Conservation (phyloP, 2,888 invertebrate genomes). For the Crepidodera aurea region DNA sequence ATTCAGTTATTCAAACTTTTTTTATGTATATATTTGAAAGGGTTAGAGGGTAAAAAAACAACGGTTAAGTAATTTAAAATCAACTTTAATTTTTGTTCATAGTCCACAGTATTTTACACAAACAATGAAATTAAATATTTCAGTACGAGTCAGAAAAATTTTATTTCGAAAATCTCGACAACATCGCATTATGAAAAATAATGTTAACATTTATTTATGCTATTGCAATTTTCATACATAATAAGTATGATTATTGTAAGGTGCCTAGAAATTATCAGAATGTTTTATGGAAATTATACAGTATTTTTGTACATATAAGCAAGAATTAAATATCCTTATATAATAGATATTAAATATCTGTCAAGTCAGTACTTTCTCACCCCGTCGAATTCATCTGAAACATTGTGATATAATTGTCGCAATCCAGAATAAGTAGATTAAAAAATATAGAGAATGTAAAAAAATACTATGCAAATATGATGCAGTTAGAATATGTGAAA, state of each 20-base stretch:
- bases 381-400: background rate
- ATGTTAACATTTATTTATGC: slow-evolving; percentile 7
- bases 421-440: too few relatives aligned
- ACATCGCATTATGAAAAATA: slow-evolving; percentile 12
- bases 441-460: too few relatives aligned
- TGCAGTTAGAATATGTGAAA: too few relatives aligned
- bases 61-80: slow-evolving; percentile 21
- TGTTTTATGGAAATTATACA: slow-evolving; percentile 38
- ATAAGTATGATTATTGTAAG: background rate
- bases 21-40: too few relatives aligned
- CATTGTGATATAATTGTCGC: too few relatives aligned
- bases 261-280: slow-evolving; percentile 8
- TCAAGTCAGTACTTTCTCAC: slow-evolving; percentile 10
- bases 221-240: slow-evolving; percentile 5
- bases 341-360: slow-evolving; percentile 20
- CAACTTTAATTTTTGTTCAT: slow-evolving; percentile 31
- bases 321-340: slow-evolving; percentile 42
- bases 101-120: slow-evolving; percentile 29
- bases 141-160: slow-evolving; percentile 17
- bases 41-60: slow-evolving; percentile 1
- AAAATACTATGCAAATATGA: too few relatives aligned
- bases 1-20: too few relatives aligned
- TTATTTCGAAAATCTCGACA: background rate
- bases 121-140: slow-evolving; percentile 15
- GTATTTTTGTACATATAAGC: slow-evolving; percentile 37